These are phyloP conservation scores for Numenius arquata DNA, from an alignment of 2,113 vertebrate genomes.

Conservation along the genomic window DNA sequence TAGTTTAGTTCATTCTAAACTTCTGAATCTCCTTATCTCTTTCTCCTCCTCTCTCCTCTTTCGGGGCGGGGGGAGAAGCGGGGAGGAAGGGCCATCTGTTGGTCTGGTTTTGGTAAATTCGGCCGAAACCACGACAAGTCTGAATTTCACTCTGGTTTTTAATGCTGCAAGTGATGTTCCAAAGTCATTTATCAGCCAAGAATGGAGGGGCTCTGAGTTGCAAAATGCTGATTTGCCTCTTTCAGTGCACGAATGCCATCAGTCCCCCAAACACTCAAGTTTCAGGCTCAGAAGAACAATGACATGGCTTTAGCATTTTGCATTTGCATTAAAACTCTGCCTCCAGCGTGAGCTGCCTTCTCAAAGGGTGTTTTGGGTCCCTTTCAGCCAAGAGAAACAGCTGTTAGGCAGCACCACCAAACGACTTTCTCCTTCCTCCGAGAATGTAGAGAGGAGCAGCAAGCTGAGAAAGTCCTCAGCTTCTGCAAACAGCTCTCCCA, in stretches of 20 bases:
- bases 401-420: neutral
- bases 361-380: too few relatives aligned
- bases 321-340: neutral
- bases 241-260: neutral
- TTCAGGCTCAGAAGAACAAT: neutral
- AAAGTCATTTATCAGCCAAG: neutral
- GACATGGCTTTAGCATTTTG: fast-evolving
- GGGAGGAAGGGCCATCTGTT: too few relatives aligned
- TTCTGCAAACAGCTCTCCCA: neutral
- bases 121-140: too few relatives aligned
- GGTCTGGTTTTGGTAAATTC: too few relatives aligned
- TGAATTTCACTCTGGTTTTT: neutral
- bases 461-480: neutral
- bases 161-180: neutral
- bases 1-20: too few relatives aligned
- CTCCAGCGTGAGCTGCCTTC: neutral
- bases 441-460: fast-evolving
- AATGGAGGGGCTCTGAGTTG: neutral
- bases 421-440: neutral
- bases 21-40: too few relatives aligned
- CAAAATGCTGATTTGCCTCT: neutral
- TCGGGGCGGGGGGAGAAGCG: too few relatives aligned
- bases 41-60: too few relatives aligned
- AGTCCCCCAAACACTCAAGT: neutral
- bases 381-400: neutral